phyloP scores from a whole-genome alignment of 2,888 invertebrate species.

The Napeogenes inachia region DNA sequence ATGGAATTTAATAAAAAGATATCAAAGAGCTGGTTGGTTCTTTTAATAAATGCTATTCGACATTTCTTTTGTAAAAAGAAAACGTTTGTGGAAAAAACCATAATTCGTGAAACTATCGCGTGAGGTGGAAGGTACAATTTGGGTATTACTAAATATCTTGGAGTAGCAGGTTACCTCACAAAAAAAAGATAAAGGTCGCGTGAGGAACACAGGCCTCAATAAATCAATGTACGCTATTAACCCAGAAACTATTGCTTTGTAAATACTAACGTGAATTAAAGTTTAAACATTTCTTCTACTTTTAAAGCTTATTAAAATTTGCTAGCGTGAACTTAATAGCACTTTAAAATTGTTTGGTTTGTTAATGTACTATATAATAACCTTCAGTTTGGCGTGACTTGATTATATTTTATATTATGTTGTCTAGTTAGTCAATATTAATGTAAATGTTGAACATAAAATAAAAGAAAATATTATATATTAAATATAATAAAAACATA shows the following conservation, averaged over 20 bases:
- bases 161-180: not conserved
- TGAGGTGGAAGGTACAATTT: not conserved
- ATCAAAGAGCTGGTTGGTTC: not conserved
- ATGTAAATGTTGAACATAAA: too few relatives aligned
- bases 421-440: too few relatives aligned
- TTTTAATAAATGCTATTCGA: not conserved
- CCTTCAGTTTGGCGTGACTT: too few relatives aligned
- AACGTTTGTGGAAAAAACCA: not conserved
- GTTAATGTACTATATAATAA: too few relatives aligned
- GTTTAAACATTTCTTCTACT: not conserved
- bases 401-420: too few relatives aligned
- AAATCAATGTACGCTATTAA: conserved; percentile 27
- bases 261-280: conserved; percentile 10
- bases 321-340: too few relatives aligned
- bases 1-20: not conserved
- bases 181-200: conserved; percentile 6
- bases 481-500: too few relatives aligned
- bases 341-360: too few relatives aligned
- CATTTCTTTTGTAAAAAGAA: not conserved
- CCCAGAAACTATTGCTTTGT: conserved; percentile 22
- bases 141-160: not conserved
- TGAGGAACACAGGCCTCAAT: conserved; percentile 12
- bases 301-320: too few relatives aligned
- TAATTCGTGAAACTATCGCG: not conserved
- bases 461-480: too few relatives aligned